A percentile compares a stretch with the other conserved stretches of the same genome.
These are phyloP conservation scores for Carposina sasakii DNA, from an alignment of 1,140 invertebrate genomes.

Conservation along the genomic window DNA sequence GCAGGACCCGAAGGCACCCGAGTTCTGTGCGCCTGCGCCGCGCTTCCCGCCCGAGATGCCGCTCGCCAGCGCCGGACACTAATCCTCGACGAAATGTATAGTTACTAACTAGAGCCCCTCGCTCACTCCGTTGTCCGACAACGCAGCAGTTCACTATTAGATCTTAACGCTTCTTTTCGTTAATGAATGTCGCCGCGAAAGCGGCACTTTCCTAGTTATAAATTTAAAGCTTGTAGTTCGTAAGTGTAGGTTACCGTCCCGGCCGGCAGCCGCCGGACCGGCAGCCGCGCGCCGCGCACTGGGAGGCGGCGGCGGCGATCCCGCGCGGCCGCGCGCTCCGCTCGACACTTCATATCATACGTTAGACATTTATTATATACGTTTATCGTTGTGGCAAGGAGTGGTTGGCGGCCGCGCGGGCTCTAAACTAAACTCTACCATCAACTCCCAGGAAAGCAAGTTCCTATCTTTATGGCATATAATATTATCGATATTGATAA, in stretches of 20 bases:
- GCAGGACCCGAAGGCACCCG: conserved; percentile 62
- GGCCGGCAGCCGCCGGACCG: conserved; percentile 16
- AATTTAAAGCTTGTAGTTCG: conserved; percentile 68
- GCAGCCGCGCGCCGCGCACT: conserved; percentile 54
- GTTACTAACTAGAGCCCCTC: conserved; percentile 63
- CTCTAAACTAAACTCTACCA: conserved; percentile 50
- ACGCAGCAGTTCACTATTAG: conserved; percentile 72
- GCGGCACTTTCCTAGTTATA: conserved; percentile 65
- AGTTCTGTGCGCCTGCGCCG: conserved; percentile 72
- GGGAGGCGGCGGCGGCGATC: conserved; percentile 63
- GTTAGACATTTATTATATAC: conserved; percentile 71
- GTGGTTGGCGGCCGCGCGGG: conserved; percentile 54
- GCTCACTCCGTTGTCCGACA: conserved; percentile 70
- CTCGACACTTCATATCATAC: conserved; percentile 71
- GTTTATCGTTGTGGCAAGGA: conserved; percentile 59
- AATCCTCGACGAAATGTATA: conserved; percentile 69
- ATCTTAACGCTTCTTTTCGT: conserved; percentile 70
- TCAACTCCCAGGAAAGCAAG: conserved; percentile 78
- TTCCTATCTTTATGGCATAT: conserved; percentile 78
- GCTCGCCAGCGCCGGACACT: conserved; percentile 74
- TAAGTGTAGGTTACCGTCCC: conserved; percentile 58
- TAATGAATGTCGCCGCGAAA: conserved; percentile 53
- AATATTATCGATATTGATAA: conserved; percentile 75
- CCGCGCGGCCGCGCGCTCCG: conserved; percentile 40
- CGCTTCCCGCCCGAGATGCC: conserved; percentile 72